Evolutionary conservation across 2,888 invertebrate genomes (phyloP).

Genomic region (Lepetodrilus schrolli): DNA sequence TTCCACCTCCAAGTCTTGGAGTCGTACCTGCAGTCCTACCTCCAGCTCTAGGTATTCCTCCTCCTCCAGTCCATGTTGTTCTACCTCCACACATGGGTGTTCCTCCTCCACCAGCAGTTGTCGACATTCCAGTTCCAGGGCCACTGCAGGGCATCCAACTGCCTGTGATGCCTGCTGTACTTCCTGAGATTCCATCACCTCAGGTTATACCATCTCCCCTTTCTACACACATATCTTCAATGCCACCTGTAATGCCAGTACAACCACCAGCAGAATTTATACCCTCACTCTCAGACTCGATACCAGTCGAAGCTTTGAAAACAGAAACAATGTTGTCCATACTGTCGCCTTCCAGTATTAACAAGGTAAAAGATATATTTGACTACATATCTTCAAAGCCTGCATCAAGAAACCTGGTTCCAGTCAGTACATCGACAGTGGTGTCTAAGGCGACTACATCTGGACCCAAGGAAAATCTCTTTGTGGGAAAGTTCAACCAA

Average conservation of each 20-base stretch:
- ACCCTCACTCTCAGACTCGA: too few species aligned
- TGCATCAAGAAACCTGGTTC: not conserved
- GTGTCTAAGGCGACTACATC: too few species aligned
- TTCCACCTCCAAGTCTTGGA: not conserved
- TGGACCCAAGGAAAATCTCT: too few species aligned
- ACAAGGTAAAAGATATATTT: too few species aligned
- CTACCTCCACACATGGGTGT: not conserved
- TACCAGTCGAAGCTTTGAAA: too few species aligned
- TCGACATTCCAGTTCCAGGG: not conserved
- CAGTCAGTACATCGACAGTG: constrained; percentile 5
- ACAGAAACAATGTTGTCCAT: too few species aligned
- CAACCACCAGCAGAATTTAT: not conserved
- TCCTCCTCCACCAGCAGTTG: not conserved
- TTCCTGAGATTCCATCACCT: not conserved
- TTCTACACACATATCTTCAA: not conserved
- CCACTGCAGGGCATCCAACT: not conserved
- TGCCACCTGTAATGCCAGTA: not conserved
- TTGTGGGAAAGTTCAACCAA: not conserved
- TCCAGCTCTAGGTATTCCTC: not conserved
- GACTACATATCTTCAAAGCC: not conserved
- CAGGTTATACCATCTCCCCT: not conserved
- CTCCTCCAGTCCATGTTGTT: not conserved
- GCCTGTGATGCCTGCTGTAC: not conserved
- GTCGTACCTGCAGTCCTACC: not conserved
- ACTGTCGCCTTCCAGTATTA: too few species aligned